Evolutionary conservation across 2,888 invertebrate species (phyloP), one percentile per base, ranked within the genome.

Genomic region (Steinernema hermaphroditum): DNA sequence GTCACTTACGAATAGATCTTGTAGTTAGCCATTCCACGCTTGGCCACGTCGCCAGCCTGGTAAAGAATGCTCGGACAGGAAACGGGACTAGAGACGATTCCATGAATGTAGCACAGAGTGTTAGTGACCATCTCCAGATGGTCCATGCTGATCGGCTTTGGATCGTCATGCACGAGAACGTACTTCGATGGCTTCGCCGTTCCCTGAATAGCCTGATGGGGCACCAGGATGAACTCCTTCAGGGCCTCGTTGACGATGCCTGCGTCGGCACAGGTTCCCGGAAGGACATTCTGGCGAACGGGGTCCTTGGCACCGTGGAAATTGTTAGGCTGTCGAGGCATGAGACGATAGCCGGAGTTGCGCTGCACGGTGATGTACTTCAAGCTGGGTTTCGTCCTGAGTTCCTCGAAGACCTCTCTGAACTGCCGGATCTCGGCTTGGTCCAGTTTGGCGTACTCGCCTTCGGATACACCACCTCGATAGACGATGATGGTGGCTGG

Each of bases 21-120:
- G 75, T 72, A 81, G 44, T 81, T 81, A 57, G 78, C 77, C 8
- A 72, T 43, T 19, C 81, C 81, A 14, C 81, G 76, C 70, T 76
- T 76, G 2, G 81, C 75, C 68, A 81, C 49, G n/a, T 80, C 78
- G 24, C 69, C 70, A 1, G 81, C 81, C 32, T 77, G 72, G 37
- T 77, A 76, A 0, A 82, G 71, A 0, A 75, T 76, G 34, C 71
- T 74, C 2, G 81, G 81, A 2, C 79, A 57, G 8, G 77, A 71
- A 1, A 77, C 73, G 24, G 79, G 73, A 37, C 71, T 54, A 12
- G 68, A 57, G 32, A 69, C 72, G 50, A 79, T 73, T 14, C 76
- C 81, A 69, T 80, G 80, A 19, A 72, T 73, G 37, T 78, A 80
- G 69, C 76, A 74, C n/a, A 81, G 71, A 2, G 68, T 43, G 50